A percentile compares a stretch with the other conserved stretches of the same genome.
These are phyloP conservation scores for Scortum barcoo DNA, from an alignment of 2,113 vertebrate genomes.

Conservation along the genomic window DNA sequence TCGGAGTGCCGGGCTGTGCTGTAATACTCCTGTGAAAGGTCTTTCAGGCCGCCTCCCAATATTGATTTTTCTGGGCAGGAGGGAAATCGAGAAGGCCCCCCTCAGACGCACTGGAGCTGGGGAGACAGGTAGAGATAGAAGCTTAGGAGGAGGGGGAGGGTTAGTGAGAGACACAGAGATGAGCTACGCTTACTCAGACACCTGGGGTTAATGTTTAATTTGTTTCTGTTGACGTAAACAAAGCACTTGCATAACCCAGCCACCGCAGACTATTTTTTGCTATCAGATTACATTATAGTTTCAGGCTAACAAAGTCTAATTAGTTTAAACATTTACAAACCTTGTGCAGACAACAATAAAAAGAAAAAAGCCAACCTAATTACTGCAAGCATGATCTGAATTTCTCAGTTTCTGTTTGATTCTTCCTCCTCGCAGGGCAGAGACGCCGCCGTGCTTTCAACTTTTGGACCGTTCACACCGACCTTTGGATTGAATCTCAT, in stretches of 20 bases:
- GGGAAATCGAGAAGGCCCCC: conserved; percentile 79
- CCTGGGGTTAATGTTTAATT: conserved; percentile 29
- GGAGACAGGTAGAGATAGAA: conserved; percentile 62
- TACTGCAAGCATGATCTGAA: background rate
- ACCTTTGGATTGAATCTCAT: background rate
- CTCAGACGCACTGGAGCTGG: conserved; percentile 50
- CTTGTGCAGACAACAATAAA: background rate
- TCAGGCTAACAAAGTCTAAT: background rate
- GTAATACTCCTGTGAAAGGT: conserved; percentile 90
- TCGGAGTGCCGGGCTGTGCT: conserved; percentile 84
- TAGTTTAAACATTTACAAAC: background rate
- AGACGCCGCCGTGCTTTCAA: background rate
- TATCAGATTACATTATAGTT: background rate
- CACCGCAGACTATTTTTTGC: background rate
- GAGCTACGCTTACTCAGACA: background rate
- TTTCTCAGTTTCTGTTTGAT: background rate
- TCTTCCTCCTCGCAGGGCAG: background rate
- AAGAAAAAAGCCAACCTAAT: background rate
- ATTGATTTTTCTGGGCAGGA: conserved; percentile 82
- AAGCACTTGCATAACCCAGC: background rate
- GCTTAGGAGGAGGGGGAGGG: background rate
- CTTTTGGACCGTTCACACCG: background rate
- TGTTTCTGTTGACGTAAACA: conserved; percentile 15
- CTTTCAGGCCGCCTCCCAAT: conserved; percentile 85
- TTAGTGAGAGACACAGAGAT: conserved; percentile 3